A percentile compares a stretch with the other conserved stretches of the same genome.
These are phyloP conservation scores for Xanthia togata DNA, from an alignment of 2,888 invertebrate species.

Conservation along the genomic window DNA sequence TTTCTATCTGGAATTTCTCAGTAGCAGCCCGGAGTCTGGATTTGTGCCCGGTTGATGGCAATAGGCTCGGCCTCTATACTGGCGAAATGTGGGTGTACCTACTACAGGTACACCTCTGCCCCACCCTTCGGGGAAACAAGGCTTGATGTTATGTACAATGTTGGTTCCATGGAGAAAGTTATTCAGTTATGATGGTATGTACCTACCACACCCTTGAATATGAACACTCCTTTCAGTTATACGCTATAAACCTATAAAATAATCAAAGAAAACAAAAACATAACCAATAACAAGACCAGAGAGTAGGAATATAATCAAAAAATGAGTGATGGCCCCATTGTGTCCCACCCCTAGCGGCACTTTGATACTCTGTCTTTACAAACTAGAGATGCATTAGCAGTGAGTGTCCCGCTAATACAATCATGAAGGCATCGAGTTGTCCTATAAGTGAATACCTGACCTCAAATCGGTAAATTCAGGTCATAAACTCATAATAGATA, in stretches of 20 bases:
- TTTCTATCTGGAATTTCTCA: no score
- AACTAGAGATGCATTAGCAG: conserved; percentile 72
- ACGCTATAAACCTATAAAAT: no score
- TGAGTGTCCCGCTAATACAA: conserved; percentile 73
- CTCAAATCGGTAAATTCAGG: conserved; percentile 31
- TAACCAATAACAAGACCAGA: neutral
- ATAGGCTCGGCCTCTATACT: no score
- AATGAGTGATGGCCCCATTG: neutral
- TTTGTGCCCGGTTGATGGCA: no score
- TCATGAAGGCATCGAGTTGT: conserved; percentile 62
- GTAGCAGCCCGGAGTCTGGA: no score
- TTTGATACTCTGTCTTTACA: conserved; percentile 50
- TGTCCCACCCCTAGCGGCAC: conserved; percentile 32
- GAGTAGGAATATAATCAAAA: no score
- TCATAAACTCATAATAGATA: neutral
- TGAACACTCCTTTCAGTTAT: no score
- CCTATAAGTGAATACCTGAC: conserved; percentile 60
- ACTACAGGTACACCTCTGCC: no score
- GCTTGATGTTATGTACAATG: no score
- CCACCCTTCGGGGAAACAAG: no score
- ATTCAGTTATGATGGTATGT: neutral
- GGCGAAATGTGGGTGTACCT: no score
- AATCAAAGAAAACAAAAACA: neutral
- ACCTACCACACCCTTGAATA: no score
- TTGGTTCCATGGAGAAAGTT: neutral